Evolutionary conservation across 2,797 vertebrate species (phyloP).

Genomic region (Danio aesculapii): DNA sequence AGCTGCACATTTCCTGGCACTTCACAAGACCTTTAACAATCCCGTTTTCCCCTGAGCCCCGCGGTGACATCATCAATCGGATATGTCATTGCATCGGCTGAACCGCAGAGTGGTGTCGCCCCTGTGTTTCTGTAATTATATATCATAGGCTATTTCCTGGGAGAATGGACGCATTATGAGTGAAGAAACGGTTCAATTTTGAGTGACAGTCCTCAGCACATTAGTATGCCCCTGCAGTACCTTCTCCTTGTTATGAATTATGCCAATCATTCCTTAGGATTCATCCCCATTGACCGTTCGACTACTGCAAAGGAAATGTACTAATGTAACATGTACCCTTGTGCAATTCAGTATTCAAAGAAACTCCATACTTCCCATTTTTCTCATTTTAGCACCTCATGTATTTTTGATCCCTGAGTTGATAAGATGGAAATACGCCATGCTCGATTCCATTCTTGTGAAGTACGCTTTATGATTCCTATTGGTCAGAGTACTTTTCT

Average conservation of each 20-base stretch:
- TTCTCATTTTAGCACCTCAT: conserved; percentile 54
- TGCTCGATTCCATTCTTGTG: neutral
- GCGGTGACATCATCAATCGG: neutral
- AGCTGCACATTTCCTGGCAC: too few relatives aligned
- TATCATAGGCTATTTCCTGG: neutral
- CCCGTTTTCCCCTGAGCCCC: neutral
- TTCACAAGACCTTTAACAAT: neutral
- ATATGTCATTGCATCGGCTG: conserved; percentile 10
- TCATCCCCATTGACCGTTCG: conserved; percentile 29
- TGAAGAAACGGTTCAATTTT: neutral
- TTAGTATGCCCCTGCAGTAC: conserved; percentile 34
- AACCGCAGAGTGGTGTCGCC: neutral
- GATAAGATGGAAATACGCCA: conserved; percentile 49
- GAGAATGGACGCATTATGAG: neutral
- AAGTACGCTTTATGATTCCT: conserved; percentile 33
- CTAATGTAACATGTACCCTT: conserved; percentile 43
- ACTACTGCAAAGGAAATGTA: conserved; percentile 43
- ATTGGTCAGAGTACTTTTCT: conserved; percentile 26
- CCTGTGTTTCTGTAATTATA: conserved; percentile 11
- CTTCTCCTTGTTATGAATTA: conserved; percentile 51
- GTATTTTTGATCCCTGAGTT: conserved; percentile 48
- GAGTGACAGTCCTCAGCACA: neutral
- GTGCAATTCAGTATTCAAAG: conserved; percentile 47
- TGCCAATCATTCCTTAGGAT: conserved; percentile 51
- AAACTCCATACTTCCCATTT: conserved; percentile 18